Evolutionary conservation across 1,140 invertebrate species (phyloP).

Genomic region (Bicyclus anynana): DNA sequence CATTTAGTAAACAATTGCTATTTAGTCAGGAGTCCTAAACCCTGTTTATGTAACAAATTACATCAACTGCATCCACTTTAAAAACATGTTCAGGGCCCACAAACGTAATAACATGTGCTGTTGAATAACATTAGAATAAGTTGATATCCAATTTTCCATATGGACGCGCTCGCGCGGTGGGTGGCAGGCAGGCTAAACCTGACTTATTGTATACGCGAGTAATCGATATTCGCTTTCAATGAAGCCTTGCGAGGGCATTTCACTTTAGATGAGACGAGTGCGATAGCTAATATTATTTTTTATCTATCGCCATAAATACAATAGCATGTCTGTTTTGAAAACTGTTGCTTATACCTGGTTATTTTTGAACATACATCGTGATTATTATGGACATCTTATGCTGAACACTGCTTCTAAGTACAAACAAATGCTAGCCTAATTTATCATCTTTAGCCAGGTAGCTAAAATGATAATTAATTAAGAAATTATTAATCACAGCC

Average conservation of each 20-base stretch:
- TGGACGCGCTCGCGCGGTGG: constrained; percentile 16
- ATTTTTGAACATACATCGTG: no score
- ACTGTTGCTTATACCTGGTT: no score
- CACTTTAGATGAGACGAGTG: constrained; percentile 1
- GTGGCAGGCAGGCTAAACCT: constrained; percentile 20
- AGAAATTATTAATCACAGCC: no score
- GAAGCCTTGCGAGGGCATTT: constrained; percentile 14
- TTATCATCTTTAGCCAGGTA: no score
- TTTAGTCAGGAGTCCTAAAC: background rate
- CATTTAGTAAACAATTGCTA: no score
- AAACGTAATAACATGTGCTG: constrained; percentile 2
- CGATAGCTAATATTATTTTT: background rate
- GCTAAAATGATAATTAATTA: no score
- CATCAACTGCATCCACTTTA: background rate
- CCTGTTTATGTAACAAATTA: background rate
- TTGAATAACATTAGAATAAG: constrained; percentile 18
- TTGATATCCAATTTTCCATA: constrained; percentile 26
- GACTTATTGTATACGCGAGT: constrained; percentile 17
- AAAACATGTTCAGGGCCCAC: background rate
- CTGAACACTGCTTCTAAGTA: no score
- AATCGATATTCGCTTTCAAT: constrained; percentile 25
- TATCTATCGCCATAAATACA: no score
- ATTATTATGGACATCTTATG: no score
- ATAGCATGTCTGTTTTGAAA: no score
- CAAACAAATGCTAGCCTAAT: no score